These are phyloP conservation scores for Cebidichthys violaceus DNA, from an alignment of 2,113 vertebrate species.

Conservation along the genomic window DNA sequence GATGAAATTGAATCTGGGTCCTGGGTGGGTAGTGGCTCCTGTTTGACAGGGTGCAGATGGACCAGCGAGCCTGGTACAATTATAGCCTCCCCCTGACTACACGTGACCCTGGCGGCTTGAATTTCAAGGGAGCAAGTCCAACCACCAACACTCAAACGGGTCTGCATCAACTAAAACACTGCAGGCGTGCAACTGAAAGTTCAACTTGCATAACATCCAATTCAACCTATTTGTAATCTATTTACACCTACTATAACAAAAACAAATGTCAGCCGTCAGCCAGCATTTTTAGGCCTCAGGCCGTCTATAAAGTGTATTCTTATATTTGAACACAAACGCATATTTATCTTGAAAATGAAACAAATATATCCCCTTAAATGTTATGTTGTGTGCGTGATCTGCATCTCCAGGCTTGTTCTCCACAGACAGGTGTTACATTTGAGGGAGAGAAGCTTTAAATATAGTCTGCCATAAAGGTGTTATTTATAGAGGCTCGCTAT, in stretches of 20 bases:
- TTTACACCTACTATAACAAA: background rate
- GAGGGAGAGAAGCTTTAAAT: conserved; percentile 55
- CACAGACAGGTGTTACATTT: conserved; percentile 57
- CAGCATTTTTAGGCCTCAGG: background rate
- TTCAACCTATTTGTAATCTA: background rate
- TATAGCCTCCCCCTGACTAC: conserved; percentile 71
- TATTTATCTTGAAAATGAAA: background rate
- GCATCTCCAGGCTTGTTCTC: conserved; percentile 1
- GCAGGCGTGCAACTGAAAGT: background rate
- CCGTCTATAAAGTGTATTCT: background rate
- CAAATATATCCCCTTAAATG: background rate
- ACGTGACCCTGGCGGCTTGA: conserved; percentile 43
- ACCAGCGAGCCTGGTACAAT: conserved; percentile 62
- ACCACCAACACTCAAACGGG: conserved; percentile 17
- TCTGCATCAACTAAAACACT: background rate
- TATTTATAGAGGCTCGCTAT: conserved; percentile 62
- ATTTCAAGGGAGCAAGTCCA: conserved; percentile 64
- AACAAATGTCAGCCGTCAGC: background rate
- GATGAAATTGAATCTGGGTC: conserved; percentile 74
- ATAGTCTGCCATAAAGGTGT: conserved; percentile 59
- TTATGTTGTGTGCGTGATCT: background rate
- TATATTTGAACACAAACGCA: background rate
- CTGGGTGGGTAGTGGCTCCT: conserved; percentile 35
- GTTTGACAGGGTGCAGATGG: conserved; percentile 55
- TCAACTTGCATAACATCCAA: fast-evolving